These are phyloP conservation scores for Ifrita kowaldi DNA, from an alignment of 2,113 vertebrate genomes.

Conservation along the genomic window DNA sequence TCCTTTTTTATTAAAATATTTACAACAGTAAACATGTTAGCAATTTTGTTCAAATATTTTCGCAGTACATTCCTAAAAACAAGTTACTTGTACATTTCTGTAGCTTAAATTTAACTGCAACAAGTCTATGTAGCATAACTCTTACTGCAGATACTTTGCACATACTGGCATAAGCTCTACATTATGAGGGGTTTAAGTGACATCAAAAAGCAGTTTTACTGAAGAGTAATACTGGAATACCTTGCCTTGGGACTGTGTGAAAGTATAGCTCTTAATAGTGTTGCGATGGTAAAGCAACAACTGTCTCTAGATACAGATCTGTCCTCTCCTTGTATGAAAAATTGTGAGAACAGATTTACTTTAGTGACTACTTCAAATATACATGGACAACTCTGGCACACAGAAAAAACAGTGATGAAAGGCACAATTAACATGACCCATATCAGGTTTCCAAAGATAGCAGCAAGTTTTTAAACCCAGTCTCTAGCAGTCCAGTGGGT, in stretches of 20 bases:
- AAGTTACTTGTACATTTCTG: conserved; percentile 62
- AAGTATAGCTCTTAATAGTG: background rate
- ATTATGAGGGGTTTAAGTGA: background rate
- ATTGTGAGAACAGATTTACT: background rate
- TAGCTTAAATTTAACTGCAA: conserved; percentile 70
- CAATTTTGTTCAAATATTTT: conserved; percentile 54
- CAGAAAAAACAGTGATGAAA: conserved; percentile 81
- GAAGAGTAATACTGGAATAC: background rate
- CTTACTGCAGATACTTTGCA: conserved; percentile 30
- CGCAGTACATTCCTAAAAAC: conserved; percentile 70
- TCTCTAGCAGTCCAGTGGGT: conserved; percentile 23
- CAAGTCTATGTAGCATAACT: conserved; percentile 32
- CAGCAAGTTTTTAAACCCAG: conserved; percentile 69
- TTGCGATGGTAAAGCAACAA: background rate
- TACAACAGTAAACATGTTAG: conserved; percentile 64
- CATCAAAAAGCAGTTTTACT: conserved; percentile 6
- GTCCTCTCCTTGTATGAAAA: background rate
- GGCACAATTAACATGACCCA: conserved; percentile 84
- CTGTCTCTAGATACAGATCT: background rate
- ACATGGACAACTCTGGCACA: conserved; percentile 75
- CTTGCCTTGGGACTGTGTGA: background rate
- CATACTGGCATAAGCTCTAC: conserved; percentile 29
- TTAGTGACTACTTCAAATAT: conserved; percentile 78
- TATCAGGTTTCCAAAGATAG: conserved; percentile 69
- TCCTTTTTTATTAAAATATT: conserved; percentile 66